Evolutionary conservation across 2,888 invertebrate species (phyloP).

Genomic region (Odiellus spinosus): DNA sequence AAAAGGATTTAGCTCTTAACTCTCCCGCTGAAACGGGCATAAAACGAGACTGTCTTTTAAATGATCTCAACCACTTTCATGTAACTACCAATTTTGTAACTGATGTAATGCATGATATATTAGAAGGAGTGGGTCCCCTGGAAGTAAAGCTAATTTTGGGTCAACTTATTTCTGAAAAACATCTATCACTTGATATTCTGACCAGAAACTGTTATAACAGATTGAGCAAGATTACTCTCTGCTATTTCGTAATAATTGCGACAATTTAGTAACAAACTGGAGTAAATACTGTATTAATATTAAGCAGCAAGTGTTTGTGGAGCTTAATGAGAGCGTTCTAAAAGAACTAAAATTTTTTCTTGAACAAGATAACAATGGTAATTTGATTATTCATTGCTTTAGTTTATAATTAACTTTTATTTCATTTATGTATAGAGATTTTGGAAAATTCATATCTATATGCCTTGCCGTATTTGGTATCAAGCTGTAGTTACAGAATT

Average conservation of each 20-base stretch:
- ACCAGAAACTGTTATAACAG: not conserved
- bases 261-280: no score
- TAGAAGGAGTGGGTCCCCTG: slow-evolving; percentile 4
- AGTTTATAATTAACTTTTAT: not conserved
- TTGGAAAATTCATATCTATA: no score
- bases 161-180: not conserved
- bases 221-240: no score
- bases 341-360: no score
- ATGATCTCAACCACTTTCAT: not conserved
- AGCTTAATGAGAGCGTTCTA: no score
- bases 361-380: no score
- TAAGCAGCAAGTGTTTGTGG: no score
- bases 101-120: slow-evolving; percentile 5
- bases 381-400: not conserved
- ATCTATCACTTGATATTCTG: not conserved
- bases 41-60: not conserved
- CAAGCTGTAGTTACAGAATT: no score
- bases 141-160: slow-evolving; percentile 1
- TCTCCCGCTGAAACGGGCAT: not conserved
- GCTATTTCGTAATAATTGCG: no score
- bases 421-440: not conserved
- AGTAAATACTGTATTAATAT: no score
- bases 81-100: not conserved
- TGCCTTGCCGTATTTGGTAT: no score
- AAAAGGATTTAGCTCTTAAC: slow-evolving; percentile 1